Evolutionary conservation across 2,888 invertebrate species (phyloP).

Genomic region (Anaspis maculata): DNA sequence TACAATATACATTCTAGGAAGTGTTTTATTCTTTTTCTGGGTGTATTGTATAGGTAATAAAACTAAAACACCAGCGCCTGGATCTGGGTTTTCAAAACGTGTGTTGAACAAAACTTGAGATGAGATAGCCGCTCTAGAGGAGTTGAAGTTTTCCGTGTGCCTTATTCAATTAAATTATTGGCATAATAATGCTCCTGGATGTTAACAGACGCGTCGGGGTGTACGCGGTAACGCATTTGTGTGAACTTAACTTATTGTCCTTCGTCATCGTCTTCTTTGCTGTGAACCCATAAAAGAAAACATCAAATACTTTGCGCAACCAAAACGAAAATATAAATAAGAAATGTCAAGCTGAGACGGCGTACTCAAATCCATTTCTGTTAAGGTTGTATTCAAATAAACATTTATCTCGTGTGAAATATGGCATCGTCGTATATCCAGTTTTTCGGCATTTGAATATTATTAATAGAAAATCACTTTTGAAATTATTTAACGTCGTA

Average conservation of each 20-base stretch:
- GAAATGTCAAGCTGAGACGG: constrained; percentile 15
- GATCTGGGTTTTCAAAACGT: too few relatives aligned
- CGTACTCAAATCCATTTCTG: constrained; percentile 15
- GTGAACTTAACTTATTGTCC: constrained; percentile 6
- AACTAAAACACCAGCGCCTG: too few relatives aligned
- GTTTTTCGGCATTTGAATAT: constrained; percentile 9
- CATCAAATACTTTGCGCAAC: constrained; percentile 12
- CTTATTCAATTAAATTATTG: too few relatives aligned
- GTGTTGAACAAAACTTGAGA: too few relatives aligned
- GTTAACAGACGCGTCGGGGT: too few relatives aligned
- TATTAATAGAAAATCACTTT: constrained; percentile 13
- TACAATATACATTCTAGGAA: too few relatives aligned
- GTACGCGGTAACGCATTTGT: background rate
- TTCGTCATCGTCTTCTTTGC: too few relatives aligned
- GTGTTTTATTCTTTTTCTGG: too few relatives aligned
- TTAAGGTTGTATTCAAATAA: constrained; percentile 15
- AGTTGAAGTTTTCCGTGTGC: too few relatives aligned
- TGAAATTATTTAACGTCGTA: constrained; percentile 14
- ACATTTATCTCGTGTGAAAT: constrained; percentile 15
- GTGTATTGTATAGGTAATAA: too few relatives aligned
- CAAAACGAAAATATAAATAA: constrained; percentile 14
- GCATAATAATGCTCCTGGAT: too few relatives aligned
- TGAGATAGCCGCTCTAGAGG: too few relatives aligned
- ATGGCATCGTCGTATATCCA: constrained; percentile 11
- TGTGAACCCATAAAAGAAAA: constrained; percentile 7